Evolutionary conservation across 2,888 invertebrate genomes (phyloP), one percentile per base, ranked within the genome.

Genomic region (Hyppa rectilinea): DNA sequence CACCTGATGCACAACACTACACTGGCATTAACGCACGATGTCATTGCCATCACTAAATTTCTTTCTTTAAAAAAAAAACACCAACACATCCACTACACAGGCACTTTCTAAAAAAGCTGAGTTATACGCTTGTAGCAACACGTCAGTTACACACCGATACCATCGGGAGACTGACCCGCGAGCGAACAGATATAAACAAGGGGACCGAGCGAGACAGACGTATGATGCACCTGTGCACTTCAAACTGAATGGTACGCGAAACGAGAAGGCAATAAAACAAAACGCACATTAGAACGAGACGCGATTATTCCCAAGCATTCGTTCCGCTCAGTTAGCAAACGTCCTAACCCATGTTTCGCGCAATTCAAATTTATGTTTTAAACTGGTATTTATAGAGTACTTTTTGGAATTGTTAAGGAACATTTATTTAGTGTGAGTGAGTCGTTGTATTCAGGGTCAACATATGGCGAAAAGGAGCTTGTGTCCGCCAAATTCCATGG

Each of bases 211-310:
- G 94, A 92, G 95, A 95, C 90, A 72, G 78, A 87, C 81, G 81
- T 81, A 91, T 64, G 80, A 82, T 93, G 93, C 95, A 95, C 95
- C 95, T 95, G 95, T 95, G 93, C 93, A 95, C 94, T 94, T 93
- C 88, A 92, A 92, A 91, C 88, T 92, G 92, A 94, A 93, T 93
- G 93, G 88, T 89, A 85, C 91, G 80, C 80, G 80, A 89, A 94
- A 87, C 83, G 91, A 89, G 91, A 94, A 83, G 82, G 83, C 85
- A 86, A 91, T 95, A 95, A 95, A 95, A 95, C 93, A 95, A 90
- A 89, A 79, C 85, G 78, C 88, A 93, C 85, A 91, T 85, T 83
- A 88, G 90, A 95, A 85, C 84, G 92, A 87, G 95, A 95, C 82
- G 80, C 76, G 77, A 80, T 78, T 76, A 88, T 84, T 81, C 80